Conservation (phyloP, 2,113 vertebrate species). For the Tursiops truncatus region DNA sequence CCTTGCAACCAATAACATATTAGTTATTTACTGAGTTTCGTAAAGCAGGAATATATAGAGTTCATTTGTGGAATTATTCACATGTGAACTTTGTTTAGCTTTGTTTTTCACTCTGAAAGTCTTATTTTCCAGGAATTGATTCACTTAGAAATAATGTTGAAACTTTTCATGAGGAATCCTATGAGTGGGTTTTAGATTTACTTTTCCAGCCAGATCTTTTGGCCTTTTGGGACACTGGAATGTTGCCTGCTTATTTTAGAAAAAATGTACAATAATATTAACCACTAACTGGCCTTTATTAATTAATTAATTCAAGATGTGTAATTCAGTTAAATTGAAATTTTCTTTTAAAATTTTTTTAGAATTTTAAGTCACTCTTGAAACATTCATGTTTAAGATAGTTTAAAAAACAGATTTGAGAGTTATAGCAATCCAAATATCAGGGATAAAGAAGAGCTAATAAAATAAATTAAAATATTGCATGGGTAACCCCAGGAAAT, state of each 20-base stretch:
- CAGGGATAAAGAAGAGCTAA: slow-evolving; percentile 7
- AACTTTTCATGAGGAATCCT: slow-evolving; percentile 33
- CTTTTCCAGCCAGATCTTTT: slow-evolving; percentile 53
- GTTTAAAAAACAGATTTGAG: slow-evolving; percentile 2
- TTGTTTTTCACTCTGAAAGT: slow-evolving; percentile 27
- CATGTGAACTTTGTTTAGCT: slow-evolving; percentile 30
- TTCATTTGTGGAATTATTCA: slow-evolving; percentile 29
- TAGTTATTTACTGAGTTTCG: slow-evolving; percentile 44
- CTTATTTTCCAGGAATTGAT: slow-evolving; percentile 44
- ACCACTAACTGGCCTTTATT: not conserved
- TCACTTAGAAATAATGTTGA: slow-evolving; percentile 61
- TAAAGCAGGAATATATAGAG: not conserved
- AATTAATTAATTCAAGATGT: slow-evolving; percentile 27
- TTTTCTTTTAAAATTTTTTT: slow-evolving; percentile 12
- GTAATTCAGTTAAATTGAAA: slow-evolving; percentile 12
- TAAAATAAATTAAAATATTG: slow-evolving; percentile 45
- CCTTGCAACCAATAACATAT: not conserved
- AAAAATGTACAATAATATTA: slow-evolving; percentile 47
- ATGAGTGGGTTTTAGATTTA: not conserved
- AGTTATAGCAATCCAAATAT: not conserved
- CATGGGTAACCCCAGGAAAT: not conserved
- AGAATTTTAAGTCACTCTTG: slow-evolving; percentile 28
- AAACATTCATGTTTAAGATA: slow-evolving; percentile 24
- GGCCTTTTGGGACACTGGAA: not conserved
- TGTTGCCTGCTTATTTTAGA: slow-evolving; percentile 54